Percentiles rank a stretch among this genome's conserved stretches.
Evolutionary conservation across 2,113 vertebrate genomes (phyloP).

Genomic region (Callionymus lyra): DNA sequence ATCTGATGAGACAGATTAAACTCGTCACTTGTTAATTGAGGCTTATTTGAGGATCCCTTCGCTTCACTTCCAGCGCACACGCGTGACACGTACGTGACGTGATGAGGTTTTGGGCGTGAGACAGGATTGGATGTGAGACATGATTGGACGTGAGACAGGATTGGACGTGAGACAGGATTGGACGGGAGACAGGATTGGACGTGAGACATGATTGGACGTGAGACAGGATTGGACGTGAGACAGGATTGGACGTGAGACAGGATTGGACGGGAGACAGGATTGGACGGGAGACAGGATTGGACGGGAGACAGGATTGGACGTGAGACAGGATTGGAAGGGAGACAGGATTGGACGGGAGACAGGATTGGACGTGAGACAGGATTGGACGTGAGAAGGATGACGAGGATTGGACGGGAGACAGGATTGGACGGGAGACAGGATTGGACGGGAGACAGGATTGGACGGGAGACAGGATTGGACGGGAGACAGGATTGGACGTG

Average conservation of each 20-base stretch:
- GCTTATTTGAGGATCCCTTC: slow-evolving; percentile 18
- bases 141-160: slow-evolving; percentile 12
- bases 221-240: slow-evolving; percentile 2
- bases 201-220: slow-evolving; percentile 1
- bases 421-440: too few relatives aligned
- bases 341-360: too few relatives aligned
- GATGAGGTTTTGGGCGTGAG: too few relatives aligned
- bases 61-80: slow-evolving; percentile 8
- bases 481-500: too few relatives aligned
- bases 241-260: slow-evolving; percentile 3
- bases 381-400: too few relatives aligned
- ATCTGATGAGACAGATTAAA: slow-evolving; percentile 44
- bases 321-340: slow-evolving; percentile 17
- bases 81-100: slow-evolving; percentile 19
- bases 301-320: too few relatives aligned
- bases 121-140: too few relatives aligned
- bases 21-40: slow-evolving; percentile 37
- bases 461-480: slow-evolving; percentile 20
- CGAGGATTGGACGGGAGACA: slow-evolving; percentile 16
- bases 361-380: too few relatives aligned
- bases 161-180: too few relatives aligned
- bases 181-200: not conserved
- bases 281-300: too few relatives aligned
- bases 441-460: too few relatives aligned
- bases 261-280: slow-evolving; percentile 2